phyloP scores from a whole-genome alignment of 2,797 vertebrate species.

The Masticophis lateralis region DNA sequence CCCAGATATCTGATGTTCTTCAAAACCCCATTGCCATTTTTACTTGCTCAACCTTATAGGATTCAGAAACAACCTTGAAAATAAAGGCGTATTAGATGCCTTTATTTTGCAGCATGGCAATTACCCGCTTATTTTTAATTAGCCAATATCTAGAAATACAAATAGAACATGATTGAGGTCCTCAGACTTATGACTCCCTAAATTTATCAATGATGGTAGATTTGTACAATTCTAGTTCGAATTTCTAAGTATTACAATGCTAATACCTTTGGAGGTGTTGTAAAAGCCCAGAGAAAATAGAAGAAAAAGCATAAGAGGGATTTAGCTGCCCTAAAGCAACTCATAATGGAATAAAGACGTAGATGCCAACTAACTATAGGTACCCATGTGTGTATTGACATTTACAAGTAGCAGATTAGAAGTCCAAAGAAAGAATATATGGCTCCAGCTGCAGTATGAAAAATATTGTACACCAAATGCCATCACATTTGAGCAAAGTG shows the following conservation, averaged over 20 bases:
- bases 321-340: neutral
- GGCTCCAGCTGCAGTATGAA: neutral
- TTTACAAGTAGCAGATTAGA: neutral
- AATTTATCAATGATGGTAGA: neutral
- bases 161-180: neutral
- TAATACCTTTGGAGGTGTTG: neutral
- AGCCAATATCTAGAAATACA: neutral
- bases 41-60: neutral
- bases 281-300: neutral
- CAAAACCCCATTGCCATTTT: neutral
- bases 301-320: neutral
- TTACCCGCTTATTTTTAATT: neutral
- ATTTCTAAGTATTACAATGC: neutral
- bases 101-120: neutral
- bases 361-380: neutral
- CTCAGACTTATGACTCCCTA: neutral
- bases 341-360: neutral
- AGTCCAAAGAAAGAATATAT: neutral
- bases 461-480: neutral
- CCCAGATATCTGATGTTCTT: neutral
- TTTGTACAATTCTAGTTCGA: neutral
- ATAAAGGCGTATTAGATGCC: neutral
- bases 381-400: neutral
- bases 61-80: neutral
- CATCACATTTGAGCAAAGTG: neutral